Evolutionary conservation across 2,113 vertebrate species (phyloP), one percentile per base, ranked within the genome.

Genomic region (Pipa parva): DNA sequence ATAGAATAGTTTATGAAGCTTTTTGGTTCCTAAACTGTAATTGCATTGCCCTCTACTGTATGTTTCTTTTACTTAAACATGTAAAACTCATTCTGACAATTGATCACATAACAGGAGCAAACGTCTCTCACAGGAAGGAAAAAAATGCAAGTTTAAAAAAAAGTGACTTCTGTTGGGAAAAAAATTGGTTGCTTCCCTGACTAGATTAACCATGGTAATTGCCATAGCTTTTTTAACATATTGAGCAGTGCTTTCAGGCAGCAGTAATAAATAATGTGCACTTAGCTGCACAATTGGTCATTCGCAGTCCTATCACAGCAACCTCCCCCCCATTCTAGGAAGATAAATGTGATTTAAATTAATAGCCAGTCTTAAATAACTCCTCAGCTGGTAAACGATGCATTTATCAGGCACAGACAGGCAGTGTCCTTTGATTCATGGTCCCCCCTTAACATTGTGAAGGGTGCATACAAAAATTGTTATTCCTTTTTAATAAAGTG

Each of bases 401-500:
- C 95, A 97, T 99, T 97, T 93, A 99, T 98, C 95, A 97, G 95
- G 87, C 92, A 87, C 80, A 88, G 95, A 97, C 96, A 98, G 92
- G 90, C 95, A 92, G 91, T 94, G 93, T 96, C 92, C 92, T 93
- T 90, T 99, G 96, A 99, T 98, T 97, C 95, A 98, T 99, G 90
- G 88, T 83, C 81, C 89, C 90, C 89, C 90, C 91, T 88, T 94
- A 90, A 90, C 91, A 83, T 92, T 86, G 90, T 93, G 93, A 99
- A 95, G 93, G 94, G 91, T 95, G 92, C 89, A 89, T 93, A 95
- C 93, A 93, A 95, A 97, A 97, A 97, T 93, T 95, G 92, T 95
- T 98, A 97, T 99, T 99, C 96, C 93, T 95, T 97, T 98, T 98
- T 99, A 98, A 98, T 97, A 99, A 97, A 98, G 95, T 95, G 93